Percentiles rank a stretch among this genome's conserved stretches.
Evolutionary conservation across 2,888 invertebrate species (phyloP).

Genomic region (Latheticus oryzae): DNA sequence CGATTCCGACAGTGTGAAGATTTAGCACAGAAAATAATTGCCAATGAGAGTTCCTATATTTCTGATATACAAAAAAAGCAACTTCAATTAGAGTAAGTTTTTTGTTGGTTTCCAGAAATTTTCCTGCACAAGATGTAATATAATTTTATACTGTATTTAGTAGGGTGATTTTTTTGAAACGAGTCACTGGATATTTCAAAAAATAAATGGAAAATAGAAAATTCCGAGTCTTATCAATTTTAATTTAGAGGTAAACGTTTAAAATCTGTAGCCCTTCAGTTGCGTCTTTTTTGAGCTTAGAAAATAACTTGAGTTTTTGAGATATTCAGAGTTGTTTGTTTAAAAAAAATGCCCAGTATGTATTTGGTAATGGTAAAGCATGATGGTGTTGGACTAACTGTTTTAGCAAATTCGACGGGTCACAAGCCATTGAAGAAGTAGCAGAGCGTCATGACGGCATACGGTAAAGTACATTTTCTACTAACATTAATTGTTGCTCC

Average conservation of each 20-base stretch:
- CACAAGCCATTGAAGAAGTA: conserved; percentile 68
- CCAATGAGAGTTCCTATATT: conserved; percentile 86
- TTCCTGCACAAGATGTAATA: conserved; percentile 5
- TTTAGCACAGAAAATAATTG: conserved; percentile 87
- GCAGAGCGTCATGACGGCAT: conserved; percentile 66
- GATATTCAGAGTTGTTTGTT: too few species aligned
- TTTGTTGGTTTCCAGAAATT: too few species aligned
- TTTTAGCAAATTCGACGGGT: conserved; percentile 59
- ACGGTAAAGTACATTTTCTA: conserved; percentile 61
- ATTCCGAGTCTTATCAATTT: too few species aligned
- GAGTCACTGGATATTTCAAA: neutral
- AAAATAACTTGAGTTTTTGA: too few species aligned
- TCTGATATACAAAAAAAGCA: conserved; percentile 88
- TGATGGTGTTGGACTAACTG: conserved; percentile 62
- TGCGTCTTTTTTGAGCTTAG: too few species aligned
- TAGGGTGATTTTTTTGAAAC: conserved; percentile 3
- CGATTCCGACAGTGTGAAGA: conserved; percentile 92
- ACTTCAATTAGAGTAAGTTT: conserved; percentile 83
- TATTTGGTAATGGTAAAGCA: conserved; percentile 28
- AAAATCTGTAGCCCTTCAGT: too few species aligned
- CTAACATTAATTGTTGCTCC: conserved; percentile 20
- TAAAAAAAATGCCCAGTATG: too few species aligned
- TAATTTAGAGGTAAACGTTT: too few species aligned
- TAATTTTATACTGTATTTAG: conserved; percentile 8
- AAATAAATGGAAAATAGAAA: too few species aligned